Evolutionary conservation across 2,888 invertebrate genomes (phyloP).

Genomic region (Agrochola circellaris): DNA sequence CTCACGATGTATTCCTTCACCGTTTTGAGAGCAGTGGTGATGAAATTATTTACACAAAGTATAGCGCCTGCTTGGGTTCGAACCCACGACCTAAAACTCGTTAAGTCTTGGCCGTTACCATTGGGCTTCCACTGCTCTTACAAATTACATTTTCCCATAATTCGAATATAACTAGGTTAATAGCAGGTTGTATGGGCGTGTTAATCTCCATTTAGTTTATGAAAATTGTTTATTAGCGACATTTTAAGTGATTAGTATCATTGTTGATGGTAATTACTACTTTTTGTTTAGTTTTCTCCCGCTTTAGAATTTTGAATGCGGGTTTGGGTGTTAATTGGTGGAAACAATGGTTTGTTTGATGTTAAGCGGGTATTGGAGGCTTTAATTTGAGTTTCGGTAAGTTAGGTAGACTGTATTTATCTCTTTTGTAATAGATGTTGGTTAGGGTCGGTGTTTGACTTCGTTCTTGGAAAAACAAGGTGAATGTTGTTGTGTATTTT

Average conservation of each 20-base stretch:
- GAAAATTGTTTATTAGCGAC: conserved; percentile 23
- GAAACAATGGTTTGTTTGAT: conserved; percentile 24
- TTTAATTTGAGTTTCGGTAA: conserved; percentile 25
- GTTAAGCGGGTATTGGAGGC: neutral
- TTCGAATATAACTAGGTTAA: conserved; percentile 3
- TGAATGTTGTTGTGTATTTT: too few species aligned
- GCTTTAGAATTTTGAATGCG: conserved; percentile 21
- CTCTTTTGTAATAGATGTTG: neutral
- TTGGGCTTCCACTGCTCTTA: too few species aligned
- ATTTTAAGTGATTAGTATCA: conserved; percentile 28
- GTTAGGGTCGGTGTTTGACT: too few species aligned
- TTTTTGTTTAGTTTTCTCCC: conserved; percentile 15
- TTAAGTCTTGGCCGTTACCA: too few species aligned
- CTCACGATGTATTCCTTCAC: too few species aligned
- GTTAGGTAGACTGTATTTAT: conserved; percentile 1
- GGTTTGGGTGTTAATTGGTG: conserved; percentile 5
- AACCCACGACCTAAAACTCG: too few species aligned
- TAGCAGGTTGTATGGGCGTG: conserved; percentile 7
- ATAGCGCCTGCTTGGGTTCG: too few species aligned
- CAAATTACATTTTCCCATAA: neutral
- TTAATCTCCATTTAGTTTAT: conserved; percentile 18
- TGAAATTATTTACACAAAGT: too few species aligned
- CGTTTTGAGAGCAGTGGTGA: too few species aligned
- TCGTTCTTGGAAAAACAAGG: too few species aligned
- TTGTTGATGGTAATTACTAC: conserved; percentile 8